Evolutionary conservation across 2,888 invertebrate genomes (phyloP), one percentile per base, ranked within the genome.

Genomic region (Ochropleura plecta): DNA sequence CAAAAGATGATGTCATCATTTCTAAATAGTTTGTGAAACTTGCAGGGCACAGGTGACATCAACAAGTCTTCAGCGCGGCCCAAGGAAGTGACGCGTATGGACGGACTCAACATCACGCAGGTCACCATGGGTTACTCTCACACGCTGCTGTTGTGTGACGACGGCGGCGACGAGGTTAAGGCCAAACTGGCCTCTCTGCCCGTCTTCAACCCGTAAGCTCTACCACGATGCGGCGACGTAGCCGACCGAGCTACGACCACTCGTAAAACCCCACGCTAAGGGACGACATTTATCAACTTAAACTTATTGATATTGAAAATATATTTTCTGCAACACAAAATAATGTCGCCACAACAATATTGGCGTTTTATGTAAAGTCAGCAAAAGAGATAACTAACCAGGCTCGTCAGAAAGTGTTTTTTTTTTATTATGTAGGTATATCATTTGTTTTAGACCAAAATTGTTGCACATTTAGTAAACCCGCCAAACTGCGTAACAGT

Each of bases 121-220:
- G 97, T 99, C 59, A 95, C 98, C 3, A 98, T 99, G 97, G 99
- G 99, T 5, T 97, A 97, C 90, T 98, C 98, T 6, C 99, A 99
- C 94, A 98, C 98, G 3, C 94, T 99, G 87, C 93, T 99, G 8
- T 91, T 97, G 30, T 96, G 96, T 77, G 96, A 97, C 79, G 96
- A 97, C 59, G 91, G 96, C 12, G 85, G 95, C 8, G 97, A 97
- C 48, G 95, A 95, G 67, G 97, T 97, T 8, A 97, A 97, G 85
- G 91, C 92, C 75, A 97, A 97, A 76, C 94, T 97, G 44, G 96
- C 95, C 40, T 94, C 94, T 70, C 85, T 97, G 85, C 97, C 97
- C 59, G 92, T 94, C 68, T 97, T 97, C 86, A 93, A 92, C 57
- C 94, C 95, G 16, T 95, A 93, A 88, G 49, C 79, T 18, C 40